These are phyloP conservation scores for Caenorhabditis briggsae DNA, from an alignment of 1,140 invertebrate species.

Conservation along the genomic window DNA sequence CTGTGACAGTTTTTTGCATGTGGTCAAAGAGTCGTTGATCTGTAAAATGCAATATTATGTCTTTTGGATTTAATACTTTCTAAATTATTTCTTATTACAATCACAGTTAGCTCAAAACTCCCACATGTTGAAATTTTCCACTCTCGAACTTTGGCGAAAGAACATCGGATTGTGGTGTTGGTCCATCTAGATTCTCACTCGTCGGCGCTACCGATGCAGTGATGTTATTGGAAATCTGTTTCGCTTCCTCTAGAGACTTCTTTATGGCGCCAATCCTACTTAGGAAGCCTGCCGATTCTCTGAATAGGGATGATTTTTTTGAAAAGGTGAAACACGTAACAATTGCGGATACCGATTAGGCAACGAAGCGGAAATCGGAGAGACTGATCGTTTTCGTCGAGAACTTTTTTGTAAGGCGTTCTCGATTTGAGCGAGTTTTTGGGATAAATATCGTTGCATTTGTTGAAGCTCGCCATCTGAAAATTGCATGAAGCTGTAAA, in stretches of 20 bases:
- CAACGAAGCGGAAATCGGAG: conserved; percentile 69
- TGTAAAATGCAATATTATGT: too few species aligned
- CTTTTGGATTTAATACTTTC: too few species aligned
- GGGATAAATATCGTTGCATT: conserved; percentile 55
- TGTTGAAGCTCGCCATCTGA: conserved; percentile 40
- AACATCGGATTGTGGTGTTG: conserved; percentile 2
- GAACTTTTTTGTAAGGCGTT: conserved; percentile 10
- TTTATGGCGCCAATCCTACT: conserved; percentile 69
- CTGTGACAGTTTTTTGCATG: conserved; percentile 74
- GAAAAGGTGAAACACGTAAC: background rate
- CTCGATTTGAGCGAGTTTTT: conserved; percentile 52
- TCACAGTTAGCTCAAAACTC: background rate
- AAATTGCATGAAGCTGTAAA: background rate
- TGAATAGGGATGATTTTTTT: background rate
- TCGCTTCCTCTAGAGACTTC: conserved; percentile 57
- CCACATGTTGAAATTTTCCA: conserved; percentile 58
- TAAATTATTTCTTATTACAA: too few species aligned
- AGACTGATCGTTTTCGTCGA: conserved; percentile 56
- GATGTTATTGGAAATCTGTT: conserved; percentile 49
- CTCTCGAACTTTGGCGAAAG: conserved; percentile 46
- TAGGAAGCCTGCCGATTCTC: conserved; percentile 67
- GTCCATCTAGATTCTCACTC: conserved; percentile 55
- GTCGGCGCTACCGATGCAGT: background rate
- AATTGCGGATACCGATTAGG: conserved; percentile 65
- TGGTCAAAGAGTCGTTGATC: conserved; percentile 73